Evolutionary conservation across 2,888 invertebrate genomes (phyloP), one percentile per base, ranked within the genome.

Genomic region (Pseudoips prasinana): DNA sequence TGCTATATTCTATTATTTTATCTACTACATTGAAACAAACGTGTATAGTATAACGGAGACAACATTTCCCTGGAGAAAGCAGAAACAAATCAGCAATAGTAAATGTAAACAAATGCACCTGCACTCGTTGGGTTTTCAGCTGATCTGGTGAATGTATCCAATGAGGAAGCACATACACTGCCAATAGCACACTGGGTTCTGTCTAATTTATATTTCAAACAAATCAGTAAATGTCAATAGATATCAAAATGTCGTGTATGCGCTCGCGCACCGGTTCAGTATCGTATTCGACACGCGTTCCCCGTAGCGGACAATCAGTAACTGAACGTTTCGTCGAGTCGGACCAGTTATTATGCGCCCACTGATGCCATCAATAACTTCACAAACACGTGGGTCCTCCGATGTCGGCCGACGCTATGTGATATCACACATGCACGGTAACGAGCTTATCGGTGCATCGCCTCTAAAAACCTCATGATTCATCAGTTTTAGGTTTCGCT

Each of bases 311-410:
- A 64, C 84, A 78, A 80, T 83, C 78, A 73, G 76, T 70, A 67
- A 88, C 88, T 87, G 87, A 87, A 73, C 78, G 79, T 68, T 70
- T 58, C 54, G 63, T 63, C 54, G 66, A 49, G 68, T 47, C 78
- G 79, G 70, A 77, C 77, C 83, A 83, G 85, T 87, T 87, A 86
- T 86, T 81, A 86, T 86, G 86, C 86, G 83, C 81, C 82, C 82
- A 84, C 82, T 65, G 76, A 68, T 70, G 72, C 75, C 81, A 73
- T 79, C 82, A 76, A 83, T 79, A 83, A 74, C 73, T 78, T 70
- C 67, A 71, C 72, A 57, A 74, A 74, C 86, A 88, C 87, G 86
- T 88, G 87, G 84, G 78, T 74, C 73, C 64, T 52, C 58, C 66
- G 65, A 61, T 65, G 64, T 53, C 56, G 49, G 33, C 39, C 61